Evolutionary conservation across 2,113 vertebrate genomes (phyloP).

Genomic region (Paralichthys olivaceus): DNA sequence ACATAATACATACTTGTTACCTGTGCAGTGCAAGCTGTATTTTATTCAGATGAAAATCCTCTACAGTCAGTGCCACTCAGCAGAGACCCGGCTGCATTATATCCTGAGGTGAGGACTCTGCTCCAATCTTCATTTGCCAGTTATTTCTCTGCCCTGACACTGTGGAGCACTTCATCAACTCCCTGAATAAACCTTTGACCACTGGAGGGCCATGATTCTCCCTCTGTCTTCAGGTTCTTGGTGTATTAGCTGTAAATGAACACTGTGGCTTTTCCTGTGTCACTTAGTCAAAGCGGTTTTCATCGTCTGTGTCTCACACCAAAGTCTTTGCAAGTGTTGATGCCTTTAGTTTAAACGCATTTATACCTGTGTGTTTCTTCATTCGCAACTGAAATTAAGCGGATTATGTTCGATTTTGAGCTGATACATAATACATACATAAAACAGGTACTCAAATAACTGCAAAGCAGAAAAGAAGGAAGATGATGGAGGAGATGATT

Average conservation of each 20-base stretch:
- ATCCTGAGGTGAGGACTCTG: conserved; percentile 1
- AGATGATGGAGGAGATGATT: neutral
- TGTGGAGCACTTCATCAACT: neutral
- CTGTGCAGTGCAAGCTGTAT: neutral
- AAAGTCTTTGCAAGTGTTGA: no score
- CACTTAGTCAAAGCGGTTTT: neutral
- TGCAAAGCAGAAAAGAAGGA: no score
- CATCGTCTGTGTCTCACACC: neutral
- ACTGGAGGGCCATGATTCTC: neutral
- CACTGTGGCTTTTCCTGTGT: neutral
- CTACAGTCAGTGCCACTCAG: neutral
- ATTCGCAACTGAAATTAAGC: no score
- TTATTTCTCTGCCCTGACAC: conserved; percentile 22
- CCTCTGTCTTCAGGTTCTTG: neutral
- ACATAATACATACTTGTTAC: neutral
- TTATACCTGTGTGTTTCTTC: no score
- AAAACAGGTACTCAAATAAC: no score
- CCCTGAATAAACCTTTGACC: conserved; percentile 3
- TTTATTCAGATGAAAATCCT: conserved; percentile 40
- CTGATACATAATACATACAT: no score
- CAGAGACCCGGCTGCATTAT: neutral
- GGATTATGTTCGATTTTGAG: no score
- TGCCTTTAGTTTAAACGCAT: no score
- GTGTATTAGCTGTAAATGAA: neutral
- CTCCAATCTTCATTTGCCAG: neutral